A percentile compares a stretch with the other conserved stretches of the same genome.
Evolutionary conservation across 1,140 invertebrate species (phyloP).

Genomic region (Bombus sibiricus): DNA sequence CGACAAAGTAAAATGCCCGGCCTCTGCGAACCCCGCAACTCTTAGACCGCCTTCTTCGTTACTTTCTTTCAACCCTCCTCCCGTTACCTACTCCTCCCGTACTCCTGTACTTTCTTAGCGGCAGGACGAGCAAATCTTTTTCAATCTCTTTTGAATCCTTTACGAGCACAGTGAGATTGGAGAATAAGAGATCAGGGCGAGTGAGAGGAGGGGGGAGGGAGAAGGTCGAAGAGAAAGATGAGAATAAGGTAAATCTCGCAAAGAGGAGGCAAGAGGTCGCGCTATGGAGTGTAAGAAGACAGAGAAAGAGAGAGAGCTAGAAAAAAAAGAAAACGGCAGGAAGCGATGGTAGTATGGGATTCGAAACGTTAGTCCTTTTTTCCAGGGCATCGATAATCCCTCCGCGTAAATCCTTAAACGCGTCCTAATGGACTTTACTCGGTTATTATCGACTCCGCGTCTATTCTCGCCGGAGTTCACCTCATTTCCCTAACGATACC

Average conservation of each 20-base stretch:
- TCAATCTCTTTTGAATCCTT: conserved; percentile 72
- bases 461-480: conserved; percentile 35
- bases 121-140: conserved; percentile 68
- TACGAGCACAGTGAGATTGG: conserved; percentile 63
- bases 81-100: not conserved
- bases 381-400: conserved; percentile 48
- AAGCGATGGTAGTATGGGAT: conserved; percentile 1
- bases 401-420: conserved; percentile 61
- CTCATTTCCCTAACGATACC: conserved; percentile 32
- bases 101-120: conserved; percentile 43
- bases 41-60: conserved; percentile 22
- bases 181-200: conserved; percentile 35
- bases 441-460: conserved; percentile 62
- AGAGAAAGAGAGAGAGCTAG: too few relatives aligned
- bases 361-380: conserved; percentile 9
- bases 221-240: conserved; percentile 25
- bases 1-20: conserved; percentile 30
- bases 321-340: conserved; percentile 18
- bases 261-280: not conserved
- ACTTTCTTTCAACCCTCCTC: not conserved
- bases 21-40: not conserved
- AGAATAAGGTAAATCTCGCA: conserved; percentile 59
- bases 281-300: not conserved
- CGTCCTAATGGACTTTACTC: conserved; percentile 61
- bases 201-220: not conserved